Evolutionary conservation across 2,797 vertebrate genomes (phyloP).

Genomic region (Sebastes kiyomatsui): DNA sequence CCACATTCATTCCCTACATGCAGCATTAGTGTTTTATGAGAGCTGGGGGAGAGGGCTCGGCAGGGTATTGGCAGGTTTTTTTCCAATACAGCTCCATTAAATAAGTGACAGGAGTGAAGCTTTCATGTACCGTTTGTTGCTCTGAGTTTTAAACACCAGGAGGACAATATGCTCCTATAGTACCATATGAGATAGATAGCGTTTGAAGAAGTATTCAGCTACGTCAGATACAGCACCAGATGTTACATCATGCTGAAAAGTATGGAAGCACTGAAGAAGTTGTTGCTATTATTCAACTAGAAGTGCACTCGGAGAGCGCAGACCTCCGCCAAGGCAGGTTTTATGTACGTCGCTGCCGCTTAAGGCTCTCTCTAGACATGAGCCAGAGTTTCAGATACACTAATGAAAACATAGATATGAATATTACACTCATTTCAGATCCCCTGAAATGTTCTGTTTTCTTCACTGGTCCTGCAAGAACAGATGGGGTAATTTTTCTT

Average conservation of each 20-base stretch:
- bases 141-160: neutral
- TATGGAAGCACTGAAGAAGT: neutral
- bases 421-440: too few relatives aligned
- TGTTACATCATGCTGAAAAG: neutral
- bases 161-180: neutral
- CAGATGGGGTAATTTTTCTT: neutral
- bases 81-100: slow-evolving; percentile 15
- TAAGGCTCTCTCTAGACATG: too few relatives aligned
- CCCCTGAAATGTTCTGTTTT: too few relatives aligned
- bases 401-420: too few relatives aligned
- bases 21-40: neutral
- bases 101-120: slow-evolving; percentile 22
- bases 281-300: neutral
- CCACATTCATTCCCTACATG: neutral
- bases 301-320: too few relatives aligned
- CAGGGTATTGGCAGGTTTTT: slow-evolving; percentile 3
- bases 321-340: too few relatives aligned
- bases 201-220: neutral
- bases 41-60: neutral
- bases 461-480: too few relatives aligned
- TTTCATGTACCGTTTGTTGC: slow-evolving; percentile 36
- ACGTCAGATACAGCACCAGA: neutral
- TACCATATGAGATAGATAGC: neutral
- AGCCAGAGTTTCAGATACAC: too few relatives aligned
- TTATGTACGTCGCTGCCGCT: too few relatives aligned